Evolutionary conservation across 2,113 vertebrate genomes (phyloP).

Genomic region (Phalacrocorax aristotelis): DNA sequence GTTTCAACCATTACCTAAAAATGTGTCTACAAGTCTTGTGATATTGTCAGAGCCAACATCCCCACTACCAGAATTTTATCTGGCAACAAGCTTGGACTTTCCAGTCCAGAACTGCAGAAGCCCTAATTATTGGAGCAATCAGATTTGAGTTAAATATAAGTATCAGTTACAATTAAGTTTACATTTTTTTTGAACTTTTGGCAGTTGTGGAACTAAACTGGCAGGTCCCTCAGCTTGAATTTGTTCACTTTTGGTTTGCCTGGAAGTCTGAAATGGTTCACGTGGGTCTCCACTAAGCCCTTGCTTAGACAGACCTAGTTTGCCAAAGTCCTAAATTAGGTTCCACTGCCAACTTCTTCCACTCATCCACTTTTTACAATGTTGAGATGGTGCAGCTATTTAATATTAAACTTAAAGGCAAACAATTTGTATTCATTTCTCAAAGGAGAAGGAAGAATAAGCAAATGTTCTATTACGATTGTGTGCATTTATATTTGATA

Average conservation of each 20-base stretch:
- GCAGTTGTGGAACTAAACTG: neutral
- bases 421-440: conserved; percentile 63
- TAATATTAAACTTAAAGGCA: conserved; percentile 51
- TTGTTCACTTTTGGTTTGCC: neutral
- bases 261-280: neutral
- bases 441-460: conserved; percentile 59
- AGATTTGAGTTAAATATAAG: neutral
- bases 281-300: neutral
- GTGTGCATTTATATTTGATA: conserved; percentile 69
- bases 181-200: neutral
- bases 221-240: neutral
- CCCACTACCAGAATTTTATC: neutral
- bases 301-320: neutral
- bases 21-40: neutral
- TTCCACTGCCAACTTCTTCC: neutral
- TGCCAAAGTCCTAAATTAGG: neutral
- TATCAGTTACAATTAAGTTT: neutral
- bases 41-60: neutral
- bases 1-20: neutral
- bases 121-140: neutral
- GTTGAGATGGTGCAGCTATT: neutral
- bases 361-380: neutral
- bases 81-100: neutral
- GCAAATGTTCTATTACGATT: conserved; percentile 59
- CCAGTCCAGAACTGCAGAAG: neutral